These are phyloP conservation scores for Phasianus colchicus DNA, from an alignment of 2,113 vertebrate species.

Conservation along the genomic window DNA sequence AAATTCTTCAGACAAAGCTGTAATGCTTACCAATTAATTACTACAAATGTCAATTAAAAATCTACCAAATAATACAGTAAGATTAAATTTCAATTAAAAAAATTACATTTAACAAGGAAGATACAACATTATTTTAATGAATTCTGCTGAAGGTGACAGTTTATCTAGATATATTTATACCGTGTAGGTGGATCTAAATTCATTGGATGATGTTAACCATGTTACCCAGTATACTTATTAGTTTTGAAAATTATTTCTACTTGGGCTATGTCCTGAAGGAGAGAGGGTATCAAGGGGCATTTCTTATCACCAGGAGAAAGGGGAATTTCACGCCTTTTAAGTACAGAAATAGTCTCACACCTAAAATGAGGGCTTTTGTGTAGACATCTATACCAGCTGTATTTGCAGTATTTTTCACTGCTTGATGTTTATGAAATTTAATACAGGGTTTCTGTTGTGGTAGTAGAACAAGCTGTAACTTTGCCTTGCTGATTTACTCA, in stretches of 20 bases:
- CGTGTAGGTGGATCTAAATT: constrained; percentile 78
- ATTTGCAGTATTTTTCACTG: constrained; percentile 50
- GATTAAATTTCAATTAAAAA: constrained; percentile 90
- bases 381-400: constrained; percentile 27
- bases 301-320: constrained; percentile 40
- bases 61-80: constrained; percentile 81
- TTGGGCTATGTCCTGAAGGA: constrained; percentile 71
- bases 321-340: constrained; percentile 39
- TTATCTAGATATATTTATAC: constrained; percentile 82
- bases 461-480: constrained; percentile 27
- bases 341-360: constrained; percentile 48
- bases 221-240: constrained; percentile 75
- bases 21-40: constrained; percentile 88
- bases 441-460: constrained; percentile 52
- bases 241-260: constrained; percentile 78
- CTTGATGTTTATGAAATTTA: constrained; percentile 65
- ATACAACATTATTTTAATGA: constrained; percentile 84
- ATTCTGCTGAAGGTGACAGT: constrained; percentile 86
- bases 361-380: constrained; percentile 25
- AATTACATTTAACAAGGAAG: constrained; percentile 80
- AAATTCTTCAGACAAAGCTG: constrained; percentile 78
- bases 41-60: constrained; percentile 88
- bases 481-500: constrained; percentile 24
- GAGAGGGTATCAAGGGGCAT: constrained; percentile 40
- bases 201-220: constrained; percentile 76